Percentiles rank a stretch among this genome's conserved stretches.
These are phyloP conservation scores for Nebria salina DNA, from an alignment of 2,888 invertebrate genomes.

Conservation along the genomic window DNA sequence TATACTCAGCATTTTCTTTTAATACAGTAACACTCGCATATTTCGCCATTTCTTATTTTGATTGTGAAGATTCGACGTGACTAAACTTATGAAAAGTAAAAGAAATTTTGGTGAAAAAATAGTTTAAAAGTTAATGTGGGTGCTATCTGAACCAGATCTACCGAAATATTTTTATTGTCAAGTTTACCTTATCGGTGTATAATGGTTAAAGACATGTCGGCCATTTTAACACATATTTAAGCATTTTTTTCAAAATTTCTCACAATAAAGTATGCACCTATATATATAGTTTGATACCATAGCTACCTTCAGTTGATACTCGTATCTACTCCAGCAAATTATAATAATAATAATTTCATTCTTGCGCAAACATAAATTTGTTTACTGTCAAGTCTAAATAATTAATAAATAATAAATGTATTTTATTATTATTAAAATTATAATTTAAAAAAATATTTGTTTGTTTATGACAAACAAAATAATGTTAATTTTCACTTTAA, in stretches of 20 bases:
- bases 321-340: too few relatives aligned
- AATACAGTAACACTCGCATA: not conserved
- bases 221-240: slow-evolving; percentile 28
- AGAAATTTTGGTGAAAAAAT: not conserved
- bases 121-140: slow-evolving; percentile 25
- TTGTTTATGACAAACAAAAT: too few relatives aligned
- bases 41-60: slow-evolving; percentile 22
- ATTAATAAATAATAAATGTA: too few relatives aligned
- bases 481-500: too few relatives aligned
- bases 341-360: too few relatives aligned
- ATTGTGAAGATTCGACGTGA: slow-evolving; percentile 26
- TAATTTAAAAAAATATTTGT: too few relatives aligned
- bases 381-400: too few relatives aligned
- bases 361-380: too few relatives aligned
- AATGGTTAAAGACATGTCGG: slow-evolving; percentile 28
- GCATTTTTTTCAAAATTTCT: slow-evolving; percentile 12
- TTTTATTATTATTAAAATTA: too few relatives aligned
- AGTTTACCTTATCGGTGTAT: slow-evolving; percentile 22
- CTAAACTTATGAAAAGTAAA: slow-evolving; percentile 24
- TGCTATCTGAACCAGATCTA: slow-evolving; percentile 23
- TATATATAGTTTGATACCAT: too few relatives aligned
- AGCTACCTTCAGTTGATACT: too few relatives aligned
- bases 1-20: too few relatives aligned
- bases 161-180: slow-evolving; percentile 31
- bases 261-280: not conserved